Evolutionary conservation across 2,113 vertebrate genomes (phyloP), one percentile per base, ranked within the genome.

Genomic region (Pedetes capensis): DNA sequence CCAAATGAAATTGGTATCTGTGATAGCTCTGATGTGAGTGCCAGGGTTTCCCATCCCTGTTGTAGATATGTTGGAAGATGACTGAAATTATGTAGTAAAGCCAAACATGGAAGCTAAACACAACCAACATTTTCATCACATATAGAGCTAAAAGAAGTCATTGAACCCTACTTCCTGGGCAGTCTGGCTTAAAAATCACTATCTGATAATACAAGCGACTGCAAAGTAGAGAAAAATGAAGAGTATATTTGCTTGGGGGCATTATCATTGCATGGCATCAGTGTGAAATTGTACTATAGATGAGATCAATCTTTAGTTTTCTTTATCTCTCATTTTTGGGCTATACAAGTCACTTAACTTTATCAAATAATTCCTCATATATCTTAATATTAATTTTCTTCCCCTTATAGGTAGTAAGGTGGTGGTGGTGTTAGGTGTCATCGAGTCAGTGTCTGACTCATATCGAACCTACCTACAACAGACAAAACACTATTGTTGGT

Each of bases 71-170:
- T 59, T 76, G 57, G 59, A 87, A 61, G 79, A 85, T 44, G 34
- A 89, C 6, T 87, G 89, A 94, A 94, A 89, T 96, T 93, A 74
- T 23, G 9, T 29, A 83, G 44, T 82, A 93, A 93, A 69, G 22
- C 39, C 42, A 87, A 95, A 93, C 63, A 68, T 55, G n/a, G 34
- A 94, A 95, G 53, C 34, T 55, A 88, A 94, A 89, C 37, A 83
- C 14, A 86, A 82, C 17, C 6, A 94, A 93, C 25, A 72, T 82
- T 96, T 95, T 59, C 29, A 91, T 61, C 87, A 92, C 39, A 91
- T 27, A 68, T 7, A 92, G 23, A 69, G 49, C 64, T 91, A 74
- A 97, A 90, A 93, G 53, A 23, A 81, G 42, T 86, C 49, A 78
- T 44, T 75, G n/a, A 94, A 81, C 91, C 47, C 25, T 53, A 51